Conservation (phyloP, 2,888 invertebrate species). For the Ichneumoninae sp. region DNA sequence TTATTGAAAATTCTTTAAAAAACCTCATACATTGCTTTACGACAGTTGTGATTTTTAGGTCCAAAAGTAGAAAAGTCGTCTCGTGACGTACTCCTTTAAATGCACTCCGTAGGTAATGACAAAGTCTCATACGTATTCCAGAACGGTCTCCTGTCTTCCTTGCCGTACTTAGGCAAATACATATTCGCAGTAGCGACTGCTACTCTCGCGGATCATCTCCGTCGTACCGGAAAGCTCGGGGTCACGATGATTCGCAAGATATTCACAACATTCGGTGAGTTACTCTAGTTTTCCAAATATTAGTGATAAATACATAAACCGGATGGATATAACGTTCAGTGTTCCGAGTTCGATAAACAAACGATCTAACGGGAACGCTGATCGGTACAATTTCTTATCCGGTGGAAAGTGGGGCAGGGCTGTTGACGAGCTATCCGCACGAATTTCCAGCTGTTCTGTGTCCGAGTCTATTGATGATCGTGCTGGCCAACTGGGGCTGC, state of each 20-base stretch:
- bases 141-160: constrained; percentile 93
- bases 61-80: too few relatives aligned
- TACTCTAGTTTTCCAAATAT: background rate
- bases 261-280: constrained; percentile 88
- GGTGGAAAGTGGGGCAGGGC: constrained; percentile 11
- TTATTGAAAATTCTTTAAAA: too few relatives aligned
- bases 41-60: too few relatives aligned
- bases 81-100: background rate
- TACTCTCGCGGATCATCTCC: constrained; percentile 90
- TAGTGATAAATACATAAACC: background rate
- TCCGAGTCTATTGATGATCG: constrained; percentile 90
- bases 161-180: constrained; percentile 95
- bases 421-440: background rate
- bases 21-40: too few relatives aligned
- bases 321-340: constrained; percentile 24
- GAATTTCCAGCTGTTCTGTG: constrained; percentile 85
- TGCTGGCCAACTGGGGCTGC: constrained; percentile 90
- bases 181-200: constrained; percentile 91
- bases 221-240: constrained; percentile 88
- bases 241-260: constrained; percentile 90
- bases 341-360: constrained; percentile 59
- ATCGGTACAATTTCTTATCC: constrained; percentile 28
- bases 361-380: constrained; percentile 17
- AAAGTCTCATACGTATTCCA: constrained; percentile 77
- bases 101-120: background rate